phyloP scores from a whole-genome alignment of 2,888 invertebrate genomes.

The Notocelia uddmanniana region DNA sequence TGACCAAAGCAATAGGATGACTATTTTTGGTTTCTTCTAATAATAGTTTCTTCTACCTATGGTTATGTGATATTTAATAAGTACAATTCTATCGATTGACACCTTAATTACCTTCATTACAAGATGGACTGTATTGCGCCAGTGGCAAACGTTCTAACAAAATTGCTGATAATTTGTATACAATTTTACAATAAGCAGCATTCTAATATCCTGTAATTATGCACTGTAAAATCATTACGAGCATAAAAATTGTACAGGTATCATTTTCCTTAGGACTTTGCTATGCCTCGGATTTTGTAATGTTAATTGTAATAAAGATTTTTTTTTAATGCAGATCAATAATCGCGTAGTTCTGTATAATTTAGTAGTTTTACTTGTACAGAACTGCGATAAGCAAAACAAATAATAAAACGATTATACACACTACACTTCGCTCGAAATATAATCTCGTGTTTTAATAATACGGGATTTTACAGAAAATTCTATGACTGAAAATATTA shows the following conservation, averaged over 20 bases:
- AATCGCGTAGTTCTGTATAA: too few species aligned
- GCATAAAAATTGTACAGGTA: neutral
- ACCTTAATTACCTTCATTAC: conserved; percentile 18
- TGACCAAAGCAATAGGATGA: too few species aligned
- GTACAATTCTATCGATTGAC: neutral
- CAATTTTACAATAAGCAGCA: conserved; percentile 13
- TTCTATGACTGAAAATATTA: neutral
- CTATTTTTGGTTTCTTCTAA: too few species aligned
- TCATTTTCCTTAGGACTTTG: neutral
- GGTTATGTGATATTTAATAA: too few species aligned
- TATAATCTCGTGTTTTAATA: too few species aligned
- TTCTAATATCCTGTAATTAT: neutral
- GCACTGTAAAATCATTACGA: neutral
- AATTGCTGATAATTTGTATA: conserved; percentile 19
- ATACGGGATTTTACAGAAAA: neutral
- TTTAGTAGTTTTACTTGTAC: too few species aligned
- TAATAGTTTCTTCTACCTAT: too few species aligned
- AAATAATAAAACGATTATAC: neutral
- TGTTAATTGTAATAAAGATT: too few species aligned
- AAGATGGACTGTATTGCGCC: neutral
- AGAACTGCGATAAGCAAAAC: too few species aligned
- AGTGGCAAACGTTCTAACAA: neutral
- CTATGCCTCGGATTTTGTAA: too few species aligned
- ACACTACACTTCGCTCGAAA: too few species aligned
- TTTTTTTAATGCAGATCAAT: too few species aligned